phyloP scores from a whole-genome alignment of 2,113 vertebrate species.

The Sarotherodon lohbergeri region DNA sequence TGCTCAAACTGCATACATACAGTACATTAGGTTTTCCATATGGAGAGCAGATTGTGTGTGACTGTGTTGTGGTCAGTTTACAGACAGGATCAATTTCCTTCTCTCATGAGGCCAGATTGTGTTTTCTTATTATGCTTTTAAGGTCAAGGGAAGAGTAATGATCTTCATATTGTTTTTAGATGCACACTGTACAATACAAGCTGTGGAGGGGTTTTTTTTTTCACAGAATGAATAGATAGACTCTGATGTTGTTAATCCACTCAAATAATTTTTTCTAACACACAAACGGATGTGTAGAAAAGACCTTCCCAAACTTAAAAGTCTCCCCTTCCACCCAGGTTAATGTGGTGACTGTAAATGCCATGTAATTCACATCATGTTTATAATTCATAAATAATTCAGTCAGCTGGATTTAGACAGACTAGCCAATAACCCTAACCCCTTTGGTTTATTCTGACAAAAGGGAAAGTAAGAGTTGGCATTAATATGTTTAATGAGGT shows the following conservation, averaged over 20 bases:
- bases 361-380: neutral
- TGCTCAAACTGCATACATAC: neutral
- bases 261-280: neutral
- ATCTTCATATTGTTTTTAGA: neutral
- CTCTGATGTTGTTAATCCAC: neutral
- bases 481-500: neutral
- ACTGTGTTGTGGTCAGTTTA: neutral
- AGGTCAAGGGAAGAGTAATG: neutral
- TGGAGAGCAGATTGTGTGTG: conserved; percentile 22
- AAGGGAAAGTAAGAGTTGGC: neutral
- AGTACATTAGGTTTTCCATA: conserved; percentile 4
- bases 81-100: neutral
- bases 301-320: neutral
- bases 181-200: neutral
- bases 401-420: neutral
- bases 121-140: neutral
- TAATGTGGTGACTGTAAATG: neutral
- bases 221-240: neutral
- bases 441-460: neutral
- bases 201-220: neutral
- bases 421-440: neutral
- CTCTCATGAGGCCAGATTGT: neutral
- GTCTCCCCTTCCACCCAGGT: neutral
- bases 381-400: neutral
- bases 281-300: neutral